Conservation (phyloP, 2,888 invertebrate genomes). For the Ennomos fuscantarius region DNA sequence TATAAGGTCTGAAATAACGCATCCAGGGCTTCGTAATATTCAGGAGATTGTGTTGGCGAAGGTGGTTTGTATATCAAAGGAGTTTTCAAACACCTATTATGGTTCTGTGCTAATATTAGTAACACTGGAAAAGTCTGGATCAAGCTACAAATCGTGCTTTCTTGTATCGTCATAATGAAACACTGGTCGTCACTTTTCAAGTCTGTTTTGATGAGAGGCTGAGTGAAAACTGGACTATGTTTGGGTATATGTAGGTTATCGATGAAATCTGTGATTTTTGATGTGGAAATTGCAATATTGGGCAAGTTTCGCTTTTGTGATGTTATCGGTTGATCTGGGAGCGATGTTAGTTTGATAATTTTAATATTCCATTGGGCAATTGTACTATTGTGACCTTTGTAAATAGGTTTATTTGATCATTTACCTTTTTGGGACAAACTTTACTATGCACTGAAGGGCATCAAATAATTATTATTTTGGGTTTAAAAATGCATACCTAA, state of each 20-base stretch:
- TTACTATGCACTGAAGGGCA: conserved; percentile 1
- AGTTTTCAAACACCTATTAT: conserved; percentile 67
- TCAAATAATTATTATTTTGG: neutral
- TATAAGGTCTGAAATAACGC: conserved; percentile 63
- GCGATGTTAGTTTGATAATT: conserved; percentile 7
- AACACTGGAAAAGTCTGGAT: conserved; percentile 75
- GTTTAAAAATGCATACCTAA: no score
- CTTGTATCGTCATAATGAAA: conserved; percentile 65
- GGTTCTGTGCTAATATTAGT: conserved; percentile 72
- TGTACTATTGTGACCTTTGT: conserved; percentile 5
- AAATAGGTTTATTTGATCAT: conserved; percentile 7
- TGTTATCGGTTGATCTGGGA: conserved; percentile 14
- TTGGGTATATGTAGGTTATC: conserved; percentile 48
- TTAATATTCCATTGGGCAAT: conserved; percentile 21
- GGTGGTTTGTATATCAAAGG: conserved; percentile 74
- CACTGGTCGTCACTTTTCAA: neutral
- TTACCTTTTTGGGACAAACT: conserved; percentile 3
- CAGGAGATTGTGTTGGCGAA: conserved; percentile 68
- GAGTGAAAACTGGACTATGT: conserved; percentile 36
- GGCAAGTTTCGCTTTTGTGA: conserved; percentile 25
- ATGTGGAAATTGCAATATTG: conserved; percentile 33
- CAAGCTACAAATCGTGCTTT: conserved; percentile 65
- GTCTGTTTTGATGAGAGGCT: conserved; percentile 16
- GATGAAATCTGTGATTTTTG: conserved; percentile 41
- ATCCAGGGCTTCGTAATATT: conserved; percentile 76